Conservation (phyloP, 2,797 vertebrate species). For the Fringilla coelebs region DNA sequence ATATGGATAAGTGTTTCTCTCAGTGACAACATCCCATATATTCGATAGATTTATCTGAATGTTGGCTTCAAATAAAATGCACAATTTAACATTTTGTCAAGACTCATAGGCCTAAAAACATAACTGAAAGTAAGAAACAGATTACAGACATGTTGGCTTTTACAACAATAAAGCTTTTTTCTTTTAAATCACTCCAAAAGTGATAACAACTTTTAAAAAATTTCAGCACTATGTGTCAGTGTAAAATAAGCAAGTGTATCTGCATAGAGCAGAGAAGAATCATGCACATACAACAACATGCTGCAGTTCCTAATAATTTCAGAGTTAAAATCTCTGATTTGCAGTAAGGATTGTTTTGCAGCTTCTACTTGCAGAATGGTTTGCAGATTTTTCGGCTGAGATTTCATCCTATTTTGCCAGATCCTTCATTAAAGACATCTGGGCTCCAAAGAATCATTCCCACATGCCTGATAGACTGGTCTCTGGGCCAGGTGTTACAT, state of each 20-base stretch:
- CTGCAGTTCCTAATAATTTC: background rate
- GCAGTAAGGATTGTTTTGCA: background rate
- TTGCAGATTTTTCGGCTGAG: background rate
- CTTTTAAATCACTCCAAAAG: slow-evolving; percentile 9
- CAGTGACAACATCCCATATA: background rate
- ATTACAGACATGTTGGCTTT: background rate
- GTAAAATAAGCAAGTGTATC: background rate
- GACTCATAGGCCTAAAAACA: background rate
- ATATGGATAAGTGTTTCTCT: background rate
- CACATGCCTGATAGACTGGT: background rate
- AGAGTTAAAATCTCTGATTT: background rate
- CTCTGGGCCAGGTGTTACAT: background rate
- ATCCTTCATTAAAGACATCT: background rate
- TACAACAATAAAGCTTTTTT: background rate
- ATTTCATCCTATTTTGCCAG: background rate
- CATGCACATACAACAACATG: background rate
- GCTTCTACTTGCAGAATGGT: background rate
- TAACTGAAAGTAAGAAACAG: background rate
- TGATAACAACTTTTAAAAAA: background rate
- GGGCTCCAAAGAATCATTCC: background rate
- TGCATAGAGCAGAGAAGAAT: background rate
- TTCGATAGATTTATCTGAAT: background rate
- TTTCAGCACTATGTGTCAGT: background rate
- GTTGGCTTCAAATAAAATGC: background rate
- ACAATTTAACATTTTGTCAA: background rate